phyloP scores from a whole-genome alignment of 2,797 vertebrate species.

The Balearica regulorum region DNA sequence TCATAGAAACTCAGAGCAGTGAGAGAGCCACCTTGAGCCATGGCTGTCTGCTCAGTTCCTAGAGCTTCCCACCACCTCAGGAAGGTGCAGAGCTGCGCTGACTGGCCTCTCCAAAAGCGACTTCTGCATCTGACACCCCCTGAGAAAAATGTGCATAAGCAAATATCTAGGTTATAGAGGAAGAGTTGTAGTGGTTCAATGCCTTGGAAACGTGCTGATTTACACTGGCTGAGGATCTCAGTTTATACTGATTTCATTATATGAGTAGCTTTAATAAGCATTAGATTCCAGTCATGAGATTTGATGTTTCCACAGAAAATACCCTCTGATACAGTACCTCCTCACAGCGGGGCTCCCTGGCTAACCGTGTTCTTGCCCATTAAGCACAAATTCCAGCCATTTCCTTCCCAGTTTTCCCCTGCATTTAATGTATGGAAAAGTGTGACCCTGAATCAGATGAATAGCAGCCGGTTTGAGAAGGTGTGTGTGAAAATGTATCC shows the following conservation, averaged over 20 bases:
- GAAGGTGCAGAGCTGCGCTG: background rate
- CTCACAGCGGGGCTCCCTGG: slow-evolving; percentile 36
- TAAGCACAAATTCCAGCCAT: slow-evolving; percentile 53
- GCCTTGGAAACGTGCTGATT: background rate
- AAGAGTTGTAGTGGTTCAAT: background rate
- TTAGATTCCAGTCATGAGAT: background rate
- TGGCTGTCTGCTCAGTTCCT: rapidly evolving
- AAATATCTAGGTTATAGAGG: background rate
- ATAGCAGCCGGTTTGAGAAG: slow-evolving; percentile 44
- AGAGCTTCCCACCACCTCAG: background rate
- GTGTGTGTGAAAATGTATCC: slow-evolving; percentile 60
- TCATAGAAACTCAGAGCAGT: background rate
- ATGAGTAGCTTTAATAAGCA: background rate
- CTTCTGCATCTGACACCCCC: background rate
- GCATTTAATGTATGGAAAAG: slow-evolving; percentile 58
- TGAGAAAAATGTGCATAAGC: background rate
- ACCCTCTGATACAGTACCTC: background rate
- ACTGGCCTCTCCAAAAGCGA: background rate
- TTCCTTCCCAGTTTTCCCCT: slow-evolving; percentile 33
- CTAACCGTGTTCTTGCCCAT: slow-evolving; percentile 48
- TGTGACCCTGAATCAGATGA: slow-evolving; percentile 57
- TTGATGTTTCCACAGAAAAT: slow-evolving; percentile 27
- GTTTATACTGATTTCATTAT: background rate
- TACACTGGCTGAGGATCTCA: background rate
- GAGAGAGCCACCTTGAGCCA: background rate